Base-by-base conservation (phyloP, 1,140 invertebrate species). In the Himalopsyche phryganea region DNA sequence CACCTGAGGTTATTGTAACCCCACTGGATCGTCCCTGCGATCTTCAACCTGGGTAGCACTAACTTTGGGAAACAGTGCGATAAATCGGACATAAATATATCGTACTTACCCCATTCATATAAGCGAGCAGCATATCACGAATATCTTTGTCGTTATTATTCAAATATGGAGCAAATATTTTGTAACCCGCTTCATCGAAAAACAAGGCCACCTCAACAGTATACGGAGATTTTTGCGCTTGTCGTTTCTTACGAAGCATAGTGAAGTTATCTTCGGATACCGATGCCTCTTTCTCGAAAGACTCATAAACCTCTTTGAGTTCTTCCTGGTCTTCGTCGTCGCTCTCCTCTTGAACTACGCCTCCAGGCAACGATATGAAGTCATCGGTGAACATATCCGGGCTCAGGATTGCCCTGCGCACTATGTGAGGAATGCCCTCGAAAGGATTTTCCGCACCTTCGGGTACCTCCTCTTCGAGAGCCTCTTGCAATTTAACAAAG, bases 131-230 rank as follows among this genome's bases (percentile, higher is more conserved):
- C 83, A 89, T 85, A 68, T 89, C 83, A 17, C 81, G 75, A 4
- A 90, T 69, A 63, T 84, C 81, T 15, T 71, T 71, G 35, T 88
- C 85, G 65, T 86, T 79, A 50, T 81, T 77, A 44, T 82, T 76
- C 20, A 89, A 80, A 65, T 81, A 85, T 1, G 86, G 84, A n/a
- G 82, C 71, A 66, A 89, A 89, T 1, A 84, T 77, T 65, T 81
- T 82, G 61, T 88, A 88, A 0, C 78, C 87, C 2, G 85, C 78
- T 66, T 86, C 83, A 63, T 90, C 88, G 50, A 90, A 81, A 69
- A 89, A 90, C n/a, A 90, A 66, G 0, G 85, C 86, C 17, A 87
- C 65, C 67, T 89, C 86, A 19, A 87, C 71, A 0, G 80, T 83
- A 47, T 82, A 76, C 13, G 68, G 71, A 9, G 77, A 71, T 4